A percentile compares a stretch with the other conserved stretches of the same genome.
These are phyloP conservation scores for Ornithorhynchus anatinus DNA, from an alignment of 2,113 vertebrate genomes.

Conservation along the genomic window DNA sequence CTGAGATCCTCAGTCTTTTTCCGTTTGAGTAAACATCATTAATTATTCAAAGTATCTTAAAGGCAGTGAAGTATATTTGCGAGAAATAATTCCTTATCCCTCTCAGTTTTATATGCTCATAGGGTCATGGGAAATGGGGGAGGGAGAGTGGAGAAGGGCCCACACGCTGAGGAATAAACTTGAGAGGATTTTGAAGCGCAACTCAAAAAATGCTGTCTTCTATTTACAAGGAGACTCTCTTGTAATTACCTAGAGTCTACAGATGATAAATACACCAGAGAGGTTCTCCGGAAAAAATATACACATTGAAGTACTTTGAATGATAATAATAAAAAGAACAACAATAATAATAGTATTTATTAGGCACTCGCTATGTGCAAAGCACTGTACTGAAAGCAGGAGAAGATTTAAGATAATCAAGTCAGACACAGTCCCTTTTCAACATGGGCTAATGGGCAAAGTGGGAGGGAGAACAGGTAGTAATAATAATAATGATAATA, in stretches of 20 bases:
- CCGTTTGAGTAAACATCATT: slow-evolving; percentile 47
- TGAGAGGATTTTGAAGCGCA: slow-evolving; percentile 3
- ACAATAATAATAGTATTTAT: too few species aligned
- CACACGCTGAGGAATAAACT: too few species aligned
- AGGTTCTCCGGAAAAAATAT: neutral
- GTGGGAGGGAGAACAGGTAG: too few species aligned
- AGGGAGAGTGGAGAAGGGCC: neutral
- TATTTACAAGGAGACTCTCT: neutral
- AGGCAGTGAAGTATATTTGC: slow-evolving; percentile 1
- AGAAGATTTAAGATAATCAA: too few species aligned
- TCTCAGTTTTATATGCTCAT: slow-evolving; percentile 12
- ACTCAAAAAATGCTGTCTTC: neutral
- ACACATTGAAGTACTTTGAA: neutral
- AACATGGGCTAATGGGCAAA: too few species aligned
- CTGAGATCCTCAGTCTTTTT: slow-evolving; percentile 42
- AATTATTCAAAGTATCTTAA: slow-evolving; percentile 46
- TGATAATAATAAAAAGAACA: too few species aligned
- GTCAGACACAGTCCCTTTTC: too few species aligned
- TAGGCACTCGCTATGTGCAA: too few species aligned
- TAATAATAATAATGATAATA: too few species aligned
- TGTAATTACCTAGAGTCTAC: neutral
- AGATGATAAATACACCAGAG: neutral
- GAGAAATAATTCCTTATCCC: neutral
- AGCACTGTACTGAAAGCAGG: too few species aligned
- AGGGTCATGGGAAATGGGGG: neutral